Conservation (phyloP, 2,797 vertebrate genomes). For the Myiotriccus ornatus region DNA sequence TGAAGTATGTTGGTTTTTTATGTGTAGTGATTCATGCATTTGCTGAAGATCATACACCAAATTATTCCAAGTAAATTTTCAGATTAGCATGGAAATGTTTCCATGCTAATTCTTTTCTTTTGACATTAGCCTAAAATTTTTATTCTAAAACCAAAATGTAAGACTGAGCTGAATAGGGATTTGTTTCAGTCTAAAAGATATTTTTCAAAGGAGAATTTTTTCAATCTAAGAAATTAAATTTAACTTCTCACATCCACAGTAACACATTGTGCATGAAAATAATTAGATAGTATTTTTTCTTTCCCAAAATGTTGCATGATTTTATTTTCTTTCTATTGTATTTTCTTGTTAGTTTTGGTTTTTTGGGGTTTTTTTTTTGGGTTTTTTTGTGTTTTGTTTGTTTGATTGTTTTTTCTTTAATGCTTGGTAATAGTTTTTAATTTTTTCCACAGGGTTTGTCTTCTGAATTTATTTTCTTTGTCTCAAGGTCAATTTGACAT, state of each 20-base stretch:
- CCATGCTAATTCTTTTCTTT: background rate
- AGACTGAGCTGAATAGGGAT: background rate
- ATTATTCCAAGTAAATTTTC: background rate
- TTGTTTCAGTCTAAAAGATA: background rate
- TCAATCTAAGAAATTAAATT: background rate
- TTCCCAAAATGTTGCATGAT: background rate
- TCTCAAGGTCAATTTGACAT: background rate
- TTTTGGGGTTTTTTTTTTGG: no score
- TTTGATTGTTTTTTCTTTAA: background rate
- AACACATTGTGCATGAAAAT: background rate
- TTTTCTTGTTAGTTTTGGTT: background rate
- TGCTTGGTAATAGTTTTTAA: background rate
- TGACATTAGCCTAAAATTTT: background rate
- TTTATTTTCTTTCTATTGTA: background rate
- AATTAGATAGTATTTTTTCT: background rate
- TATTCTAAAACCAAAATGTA: background rate
- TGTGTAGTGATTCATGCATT: background rate
- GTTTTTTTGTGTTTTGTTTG: background rate
- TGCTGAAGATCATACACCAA: background rate
- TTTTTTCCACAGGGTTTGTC: background rate
- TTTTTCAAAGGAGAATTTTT: background rate
- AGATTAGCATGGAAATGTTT: background rate
- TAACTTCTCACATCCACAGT: background rate
- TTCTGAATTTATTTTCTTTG: background rate
- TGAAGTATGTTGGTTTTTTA: background rate